A percentile compares a stretch with the other conserved stretches of the same genome.
Conservation (phyloP, 2,113 vertebrate genomes). For the Syngnathus scovelli region DNA sequence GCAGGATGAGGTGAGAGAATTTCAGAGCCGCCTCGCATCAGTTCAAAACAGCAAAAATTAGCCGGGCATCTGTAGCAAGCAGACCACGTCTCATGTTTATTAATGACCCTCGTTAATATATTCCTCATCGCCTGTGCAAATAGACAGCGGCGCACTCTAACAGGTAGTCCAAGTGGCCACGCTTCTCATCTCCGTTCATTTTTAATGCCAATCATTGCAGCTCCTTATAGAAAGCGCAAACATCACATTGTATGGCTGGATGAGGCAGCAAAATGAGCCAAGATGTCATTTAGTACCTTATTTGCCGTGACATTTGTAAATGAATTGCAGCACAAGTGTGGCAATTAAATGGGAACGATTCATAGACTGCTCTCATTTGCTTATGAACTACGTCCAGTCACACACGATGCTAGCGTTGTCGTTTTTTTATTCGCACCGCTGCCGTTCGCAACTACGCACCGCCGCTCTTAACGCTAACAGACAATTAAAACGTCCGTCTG, state of each 20-base stretch:
- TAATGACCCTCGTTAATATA: conserved; percentile 63
- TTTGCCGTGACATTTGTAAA: conserved; percentile 28
- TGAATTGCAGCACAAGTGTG: conserved; percentile 21
- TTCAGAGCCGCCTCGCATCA: conserved; percentile 54
- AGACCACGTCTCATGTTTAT: conserved; percentile 68
- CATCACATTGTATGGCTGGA: background rate
- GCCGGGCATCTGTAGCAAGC: conserved; percentile 64
- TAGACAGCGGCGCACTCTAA: conserved; percentile 46
- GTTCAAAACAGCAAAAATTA: conserved; percentile 61
- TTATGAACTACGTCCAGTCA: conserved; percentile 28
- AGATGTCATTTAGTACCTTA: conserved; percentile 22
- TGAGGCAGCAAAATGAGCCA: conserved; percentile 10
- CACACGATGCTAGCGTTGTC: conserved; percentile 29
- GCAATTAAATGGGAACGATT: conserved; percentile 38
- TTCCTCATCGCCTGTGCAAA: conserved; percentile 58
- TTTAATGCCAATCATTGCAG: conserved; percentile 27
- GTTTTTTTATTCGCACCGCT: conserved; percentile 51
- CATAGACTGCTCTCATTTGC: conserved; percentile 35
- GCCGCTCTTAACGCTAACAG: conserved; percentile 40
- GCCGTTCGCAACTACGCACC: conserved; percentile 58
- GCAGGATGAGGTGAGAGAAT: conserved; percentile 78
- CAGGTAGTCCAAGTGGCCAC: conserved; percentile 51
- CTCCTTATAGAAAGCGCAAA: conserved; percentile 7
- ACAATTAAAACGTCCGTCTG: conserved; percentile 42
- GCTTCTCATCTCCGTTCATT: conserved; percentile 29